Percentiles rank a stretch among this genome's conserved stretches.
Evolutionary conservation across 2,113 vertebrate species (phyloP).

Genomic region (Colaptes auratus): DNA sequence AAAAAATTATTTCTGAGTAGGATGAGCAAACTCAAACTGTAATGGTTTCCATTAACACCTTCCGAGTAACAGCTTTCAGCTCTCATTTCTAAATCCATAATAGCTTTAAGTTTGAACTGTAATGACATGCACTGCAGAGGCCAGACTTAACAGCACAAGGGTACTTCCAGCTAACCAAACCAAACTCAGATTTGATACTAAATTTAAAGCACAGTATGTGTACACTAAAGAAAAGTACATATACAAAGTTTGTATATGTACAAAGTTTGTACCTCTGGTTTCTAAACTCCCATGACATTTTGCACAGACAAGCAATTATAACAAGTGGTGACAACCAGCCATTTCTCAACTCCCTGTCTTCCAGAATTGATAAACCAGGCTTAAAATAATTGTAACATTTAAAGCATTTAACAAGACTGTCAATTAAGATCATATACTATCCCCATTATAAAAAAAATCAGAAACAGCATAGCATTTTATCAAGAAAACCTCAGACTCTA

Average conservation of each 20-base stretch:
- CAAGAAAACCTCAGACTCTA: neutral
- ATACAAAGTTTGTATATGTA: neutral
- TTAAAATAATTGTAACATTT: neutral
- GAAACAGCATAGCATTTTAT: neutral
- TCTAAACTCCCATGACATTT: neutral
- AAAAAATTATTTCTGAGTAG: neutral
- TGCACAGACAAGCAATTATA: neutral
- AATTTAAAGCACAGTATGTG: neutral
- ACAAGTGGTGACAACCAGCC: neutral
- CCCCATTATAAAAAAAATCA: neutral
- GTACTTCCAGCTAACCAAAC: neutral
- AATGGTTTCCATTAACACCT: neutral
- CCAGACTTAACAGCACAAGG: neutral
- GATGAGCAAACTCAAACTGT: neutral
- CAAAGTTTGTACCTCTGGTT: neutral
- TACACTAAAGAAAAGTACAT: neutral
- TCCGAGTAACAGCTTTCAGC: neutral
- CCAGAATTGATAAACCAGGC: neutral
- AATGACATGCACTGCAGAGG: neutral
- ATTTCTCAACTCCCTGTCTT: neutral
- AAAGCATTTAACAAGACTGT: neutral
- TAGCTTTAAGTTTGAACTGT: neutral
- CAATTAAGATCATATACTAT: neutral
- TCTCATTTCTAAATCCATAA: neutral
- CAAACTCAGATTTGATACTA: neutral